Evolutionary conservation across 2,888 invertebrate genomes (phyloP).

Genomic region (Phaonia tiefii): DNA sequence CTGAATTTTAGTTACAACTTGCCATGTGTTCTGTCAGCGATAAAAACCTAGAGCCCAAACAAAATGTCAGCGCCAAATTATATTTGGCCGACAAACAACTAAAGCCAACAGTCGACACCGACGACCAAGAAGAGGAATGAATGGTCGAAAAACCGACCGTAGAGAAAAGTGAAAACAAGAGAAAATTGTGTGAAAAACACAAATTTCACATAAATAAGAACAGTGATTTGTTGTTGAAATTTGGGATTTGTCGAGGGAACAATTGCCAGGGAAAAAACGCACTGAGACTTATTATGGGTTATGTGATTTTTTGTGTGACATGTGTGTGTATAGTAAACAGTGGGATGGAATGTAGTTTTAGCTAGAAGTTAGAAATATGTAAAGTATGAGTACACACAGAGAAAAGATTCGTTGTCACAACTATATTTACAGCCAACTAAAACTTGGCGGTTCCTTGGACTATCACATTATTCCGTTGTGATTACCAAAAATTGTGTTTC

Average conservation of each 20-base stretch:
- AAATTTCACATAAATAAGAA: conserved; percentile 24
- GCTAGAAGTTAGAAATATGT: too few species aligned
- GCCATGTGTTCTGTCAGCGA: conserved; percentile 44
- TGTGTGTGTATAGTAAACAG: too few species aligned
- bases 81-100: conserved; percentile 17
- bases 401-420: too few species aligned
- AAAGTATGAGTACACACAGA: too few species aligned
- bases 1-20: conserved; percentile 18
- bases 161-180: neutral
- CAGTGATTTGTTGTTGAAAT: conserved; percentile 36
- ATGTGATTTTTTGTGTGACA: too few species aligned
- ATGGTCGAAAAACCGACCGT: neutral
- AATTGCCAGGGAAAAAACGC: too few species aligned
- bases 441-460: too few species aligned
- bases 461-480: too few species aligned
- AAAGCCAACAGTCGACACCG: neutral
- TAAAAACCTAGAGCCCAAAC: conserved; percentile 30
- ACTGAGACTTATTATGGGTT: too few species aligned
- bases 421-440: too few species aligned
- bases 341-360: too few species aligned
- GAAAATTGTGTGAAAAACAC: neutral
- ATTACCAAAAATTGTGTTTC: too few species aligned
- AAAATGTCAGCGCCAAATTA: conserved; percentile 6
- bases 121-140: neutral
- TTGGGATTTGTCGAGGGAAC: conserved; percentile 25